Evolutionary conservation across 2,888 invertebrate genomes (phyloP).

Genomic region (Troides helena): DNA sequence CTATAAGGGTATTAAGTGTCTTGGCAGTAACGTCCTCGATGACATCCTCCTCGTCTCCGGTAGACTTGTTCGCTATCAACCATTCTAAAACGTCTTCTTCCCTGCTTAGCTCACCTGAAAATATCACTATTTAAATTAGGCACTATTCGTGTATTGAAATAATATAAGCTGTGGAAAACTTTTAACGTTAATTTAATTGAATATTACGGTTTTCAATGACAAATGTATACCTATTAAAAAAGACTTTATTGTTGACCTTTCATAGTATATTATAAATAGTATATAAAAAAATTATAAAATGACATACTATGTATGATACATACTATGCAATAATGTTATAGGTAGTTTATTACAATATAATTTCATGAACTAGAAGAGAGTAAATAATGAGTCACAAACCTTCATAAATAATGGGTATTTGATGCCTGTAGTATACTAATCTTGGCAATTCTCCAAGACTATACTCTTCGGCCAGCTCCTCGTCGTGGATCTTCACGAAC

Average conservation of each 20-base stretch:
- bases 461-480: slow-evolving; percentile 94
- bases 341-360: slow-evolving; percentile 34
- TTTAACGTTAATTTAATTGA: background rate
- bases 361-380: slow-evolving; percentile 54
- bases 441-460: slow-evolving; percentile 93
- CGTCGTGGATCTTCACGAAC: slow-evolving; percentile 96
- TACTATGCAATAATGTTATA: background rate
- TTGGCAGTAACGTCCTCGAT: slow-evolving; percentile 97
- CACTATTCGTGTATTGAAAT: no score
- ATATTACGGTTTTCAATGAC: background rate
- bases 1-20: slow-evolving; percentile 91
- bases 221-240: no score
- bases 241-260: no score
- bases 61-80: slow-evolving; percentile 95
- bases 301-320: no score
- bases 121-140: background rate
- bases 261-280: no score
- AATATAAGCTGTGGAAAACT: background rate
- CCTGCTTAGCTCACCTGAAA: slow-evolving; percentile 88
- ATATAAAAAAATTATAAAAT: no score
- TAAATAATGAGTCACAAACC: slow-evolving; percentile 80
- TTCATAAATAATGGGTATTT: slow-evolving; percentile 96
- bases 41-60: slow-evolving; percentile 95
- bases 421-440: slow-evolving; percentile 95
- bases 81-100: slow-evolving; percentile 96